Percentiles rank a stretch among this genome's conserved stretches.
phyloP scores from a whole-genome alignment of 2,888 invertebrate species.

The Hybos culiciformis region DNA sequence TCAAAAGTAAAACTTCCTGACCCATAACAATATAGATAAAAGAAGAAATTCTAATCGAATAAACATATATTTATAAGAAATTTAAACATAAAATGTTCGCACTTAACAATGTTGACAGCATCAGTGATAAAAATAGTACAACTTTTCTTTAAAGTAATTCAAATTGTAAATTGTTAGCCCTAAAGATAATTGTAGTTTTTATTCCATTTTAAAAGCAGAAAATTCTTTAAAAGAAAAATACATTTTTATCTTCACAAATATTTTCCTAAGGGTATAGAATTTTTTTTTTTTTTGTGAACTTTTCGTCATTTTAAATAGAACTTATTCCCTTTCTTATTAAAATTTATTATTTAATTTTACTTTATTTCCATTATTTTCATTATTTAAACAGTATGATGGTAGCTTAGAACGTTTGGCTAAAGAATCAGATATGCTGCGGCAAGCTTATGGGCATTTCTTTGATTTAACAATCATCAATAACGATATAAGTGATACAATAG shows the following conservation, averaged over 20 bases:
- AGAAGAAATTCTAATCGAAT: too few species aligned
- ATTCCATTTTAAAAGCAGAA: too few species aligned
- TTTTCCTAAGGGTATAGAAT: background rate
- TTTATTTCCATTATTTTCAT: slow-evolving; percentile 4
- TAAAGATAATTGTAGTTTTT: too few species aligned
- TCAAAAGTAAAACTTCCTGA: too few species aligned
- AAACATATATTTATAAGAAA: too few species aligned
- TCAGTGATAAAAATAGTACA: too few species aligned
- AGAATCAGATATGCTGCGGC: slow-evolving; percentile 91
- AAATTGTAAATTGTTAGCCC: too few species aligned
- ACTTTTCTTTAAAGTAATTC: too few species aligned
- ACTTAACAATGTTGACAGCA: too few species aligned
- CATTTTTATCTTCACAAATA: background rate
- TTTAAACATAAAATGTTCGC: too few species aligned
- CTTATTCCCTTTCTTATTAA: background rate
- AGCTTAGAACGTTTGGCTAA: slow-evolving; percentile 90
- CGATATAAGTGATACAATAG: slow-evolving; percentile 97
- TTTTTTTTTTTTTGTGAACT: background rate
- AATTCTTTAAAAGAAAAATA: background rate
- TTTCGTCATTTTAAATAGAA: background rate
- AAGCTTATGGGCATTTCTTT: slow-evolving; percentile 97
- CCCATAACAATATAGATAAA: too few species aligned
- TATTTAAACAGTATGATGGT: slow-evolving; percentile 73
- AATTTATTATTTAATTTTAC: background rate
- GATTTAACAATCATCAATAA: slow-evolving; percentile 97